Conservation (phyloP, 1,140 invertebrate genomes). For the Pantala flavescens region DNA sequence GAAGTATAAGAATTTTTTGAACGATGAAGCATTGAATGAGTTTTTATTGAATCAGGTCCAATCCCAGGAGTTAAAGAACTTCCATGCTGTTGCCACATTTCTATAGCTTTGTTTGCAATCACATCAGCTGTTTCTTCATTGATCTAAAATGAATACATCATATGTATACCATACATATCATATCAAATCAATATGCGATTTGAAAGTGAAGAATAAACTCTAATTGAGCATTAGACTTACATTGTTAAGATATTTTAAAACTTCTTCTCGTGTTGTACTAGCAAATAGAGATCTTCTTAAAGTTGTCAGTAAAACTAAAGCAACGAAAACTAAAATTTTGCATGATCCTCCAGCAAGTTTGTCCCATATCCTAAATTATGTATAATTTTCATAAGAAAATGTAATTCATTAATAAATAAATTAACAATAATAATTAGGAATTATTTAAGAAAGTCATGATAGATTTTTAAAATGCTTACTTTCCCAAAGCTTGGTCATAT, state of each 20-base stretch:
- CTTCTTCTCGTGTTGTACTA: constrained; percentile 44
- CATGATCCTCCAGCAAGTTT: constrained; percentile 12
- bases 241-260: constrained; percentile 52
- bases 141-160: constrained; percentile 43
- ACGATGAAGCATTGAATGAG: background rate
- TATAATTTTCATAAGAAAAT: background rate
- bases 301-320: constrained; percentile 41
- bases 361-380: background rate
- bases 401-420: too few species aligned
- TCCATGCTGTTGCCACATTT: constrained; percentile 57
- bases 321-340: constrained; percentile 8
- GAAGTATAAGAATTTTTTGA: background rate
- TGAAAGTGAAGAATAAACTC: background rate
- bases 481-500: constrained; percentile 1
- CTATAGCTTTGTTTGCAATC: constrained; percentile 67
- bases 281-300: constrained; percentile 51
- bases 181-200: background rate
- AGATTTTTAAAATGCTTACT: background rate
- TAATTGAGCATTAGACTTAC: constrained; percentile 37
- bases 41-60: constrained; percentile 3
- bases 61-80: constrained; percentile 27
- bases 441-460: too few species aligned
- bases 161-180: background rate
- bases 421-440: too few species aligned
- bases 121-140: constrained; percentile 62